Percentiles rank a stretch among this genome's conserved stretches.
These are phyloP conservation scores for Carposina sasakii DNA, from an alignment of 1,140 invertebrate species.

Conservation along the genomic window DNA sequence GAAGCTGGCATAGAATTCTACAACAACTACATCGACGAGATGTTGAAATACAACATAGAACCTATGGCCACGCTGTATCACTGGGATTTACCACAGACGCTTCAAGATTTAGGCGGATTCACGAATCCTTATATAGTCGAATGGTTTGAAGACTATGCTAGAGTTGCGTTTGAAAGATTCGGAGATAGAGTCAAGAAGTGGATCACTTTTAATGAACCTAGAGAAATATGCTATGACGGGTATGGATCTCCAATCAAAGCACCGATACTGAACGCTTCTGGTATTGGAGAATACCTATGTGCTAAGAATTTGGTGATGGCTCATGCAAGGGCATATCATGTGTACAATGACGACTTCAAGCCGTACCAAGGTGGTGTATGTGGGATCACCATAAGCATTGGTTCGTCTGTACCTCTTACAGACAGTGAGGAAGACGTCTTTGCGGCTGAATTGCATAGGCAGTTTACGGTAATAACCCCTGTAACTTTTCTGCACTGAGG, in stretches of 20 bases:
- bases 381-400: conserved; percentile 19
- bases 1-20: conserved; percentile 76
- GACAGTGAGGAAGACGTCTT: conserved; percentile 63
- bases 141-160: conserved; percentile 76
- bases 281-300: conserved; percentile 72
- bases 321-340: conserved; percentile 73
- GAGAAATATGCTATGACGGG: conserved; percentile 73
- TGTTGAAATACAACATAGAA: conserved; percentile 67
- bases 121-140: conserved; percentile 75
- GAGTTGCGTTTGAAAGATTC: conserved; percentile 73
- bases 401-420: conserved; percentile 59
- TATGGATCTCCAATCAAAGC: conserved; percentile 71
- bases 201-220: conserved; percentile 82
- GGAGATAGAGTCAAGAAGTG: conserved; percentile 78
- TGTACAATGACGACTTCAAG: conserved; percentile 76
- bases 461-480: conserved; percentile 51
- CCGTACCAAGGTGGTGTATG: conserved; percentile 60
- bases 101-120: conserved; percentile 79
- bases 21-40: conserved; percentile 75
- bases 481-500: too few species aligned
- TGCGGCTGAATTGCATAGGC: conserved; percentile 48
- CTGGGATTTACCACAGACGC: conserved; percentile 77
- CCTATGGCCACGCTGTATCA: conserved; percentile 78
- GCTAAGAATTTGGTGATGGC: conserved; percentile 73
- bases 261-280: conserved; percentile 63